Conservation (phyloP, 2,888 invertebrate species). For the Ormyrus pomaceus region DNA sequence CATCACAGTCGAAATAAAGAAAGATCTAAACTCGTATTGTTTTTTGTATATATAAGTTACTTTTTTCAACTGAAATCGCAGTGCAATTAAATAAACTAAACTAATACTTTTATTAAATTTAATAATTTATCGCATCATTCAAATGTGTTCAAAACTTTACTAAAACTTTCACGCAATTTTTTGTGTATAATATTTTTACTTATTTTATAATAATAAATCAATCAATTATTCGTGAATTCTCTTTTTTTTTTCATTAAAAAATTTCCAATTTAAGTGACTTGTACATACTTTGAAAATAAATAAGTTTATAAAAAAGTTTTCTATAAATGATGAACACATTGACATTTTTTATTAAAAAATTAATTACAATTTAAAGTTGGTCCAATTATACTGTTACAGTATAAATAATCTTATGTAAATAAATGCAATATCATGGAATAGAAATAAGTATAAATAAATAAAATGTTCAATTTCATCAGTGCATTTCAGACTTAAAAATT, state of each 20-base stretch:
- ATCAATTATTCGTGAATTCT: too few relatives aligned
- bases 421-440: background rate
- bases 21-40: background rate
- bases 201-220: too few relatives aligned
- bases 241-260: too few relatives aligned
- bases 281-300: background rate
- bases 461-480: slow-evolving; percentile 32
- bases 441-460: slow-evolving; percentile 33
- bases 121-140: too few relatives aligned
- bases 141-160: too few relatives aligned
- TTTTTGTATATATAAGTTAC: too few relatives aligned
- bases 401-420: slow-evolving; percentile 11
- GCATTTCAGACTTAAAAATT: slow-evolving; percentile 27
- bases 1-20: background rate
- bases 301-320: background rate
- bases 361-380: background rate
- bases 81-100: too few relatives aligned
- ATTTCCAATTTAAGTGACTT: too few relatives aligned
- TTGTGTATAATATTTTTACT: too few relatives aligned
- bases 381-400: slow-evolving; percentile 3
- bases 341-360: background rate
- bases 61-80: too few relatives aligned
- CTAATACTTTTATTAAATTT: too few relatives aligned
- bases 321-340: background rate
- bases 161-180: too few relatives aligned